phyloP scores from a whole-genome alignment of 1,140 invertebrate species.

The Hermetia illucens region DNA sequence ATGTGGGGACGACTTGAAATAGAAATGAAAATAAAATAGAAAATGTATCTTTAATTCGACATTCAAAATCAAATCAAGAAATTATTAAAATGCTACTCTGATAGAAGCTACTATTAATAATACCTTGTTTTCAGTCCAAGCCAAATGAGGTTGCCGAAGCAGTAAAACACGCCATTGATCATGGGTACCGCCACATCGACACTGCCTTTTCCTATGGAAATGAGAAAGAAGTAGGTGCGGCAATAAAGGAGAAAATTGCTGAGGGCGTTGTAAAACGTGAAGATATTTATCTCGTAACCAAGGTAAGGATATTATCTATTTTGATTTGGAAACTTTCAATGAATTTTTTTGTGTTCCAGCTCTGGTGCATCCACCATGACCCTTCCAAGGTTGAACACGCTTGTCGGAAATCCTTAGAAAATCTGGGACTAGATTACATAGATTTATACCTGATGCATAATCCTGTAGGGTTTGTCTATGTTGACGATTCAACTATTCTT shows the following conservation, averaged over 20 bases:
- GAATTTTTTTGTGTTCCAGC: too few species aligned
- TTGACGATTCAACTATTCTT: too few species aligned
- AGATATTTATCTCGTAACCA: conserved; percentile 54
- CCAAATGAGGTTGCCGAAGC: too few species aligned
- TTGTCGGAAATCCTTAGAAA: conserved; percentile 38
- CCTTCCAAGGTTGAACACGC: conserved; percentile 23
- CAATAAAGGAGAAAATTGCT: conserved; percentile 46
- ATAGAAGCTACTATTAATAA: too few species aligned
- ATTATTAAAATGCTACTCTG: too few species aligned
- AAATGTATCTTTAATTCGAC: too few species aligned
- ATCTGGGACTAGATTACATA: conserved; percentile 53
- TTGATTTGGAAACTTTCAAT: too few species aligned
- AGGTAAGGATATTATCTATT: too few species aligned
- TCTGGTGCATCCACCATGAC: conserved; percentile 27
- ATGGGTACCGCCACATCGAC: conserved; percentile 60
- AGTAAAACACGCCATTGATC: conserved; percentile 48
- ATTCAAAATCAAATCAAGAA: too few species aligned
- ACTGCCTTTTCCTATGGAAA: conserved; percentile 60
- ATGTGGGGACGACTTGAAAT: too few species aligned
- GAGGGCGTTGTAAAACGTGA: conserved; percentile 48
- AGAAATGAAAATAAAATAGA: too few species aligned
- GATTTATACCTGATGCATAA: conserved; percentile 71
- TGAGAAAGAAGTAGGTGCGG: conserved; percentile 61
- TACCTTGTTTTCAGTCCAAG: too few species aligned
- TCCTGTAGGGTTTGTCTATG: conserved; percentile 42